Evolutionary conservation across 2,113 vertebrate genomes (phyloP), one percentile per base, ranked within the genome.

Genomic region (Agelaius tricolor): DNA sequence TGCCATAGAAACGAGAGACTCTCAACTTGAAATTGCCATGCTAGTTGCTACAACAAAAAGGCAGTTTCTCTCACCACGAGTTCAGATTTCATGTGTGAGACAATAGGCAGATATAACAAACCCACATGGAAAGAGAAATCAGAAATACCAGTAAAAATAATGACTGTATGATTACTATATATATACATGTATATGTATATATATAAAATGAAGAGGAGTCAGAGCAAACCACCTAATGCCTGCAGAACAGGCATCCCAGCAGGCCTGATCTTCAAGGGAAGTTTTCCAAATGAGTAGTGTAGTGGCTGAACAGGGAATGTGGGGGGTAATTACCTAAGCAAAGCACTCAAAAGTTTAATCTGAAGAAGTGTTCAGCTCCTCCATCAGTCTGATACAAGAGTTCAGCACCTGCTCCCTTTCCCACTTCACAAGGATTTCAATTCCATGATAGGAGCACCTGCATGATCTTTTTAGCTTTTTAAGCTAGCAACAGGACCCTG

Each of bases 1-100:
- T 76, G 58, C 73, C 83, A 93, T 69, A 91, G 90, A 90, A 96
- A 93, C 39, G 0, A 92, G 26, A 80, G 85, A 90, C 52, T 94
- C 61, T 8, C 61, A 81, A 77, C 51, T 68, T 89, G 35, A 90
- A 95, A 84, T 0, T 63, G 72, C 62, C 61, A 20, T 18, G 37
- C 31, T 57, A 86, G 61, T 39, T 87, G 84, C 58, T 91, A 7
- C 37, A 84, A 92, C 46, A 90, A 76, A 76, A 92, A 79, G 15
- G 37, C 39, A 93, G 69, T 43, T 93, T 54, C 31, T 78, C 51
- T 65, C 65, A 93, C 54, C 37, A 30, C 39, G 71, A 87, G 28
- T 11, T 81, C 75, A 87, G 68, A 84, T 84, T 77, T 81, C 7
- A 44, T 13, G 33, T 15, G 15, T 13, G 35, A 90, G 52, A 65